These are phyloP conservation scores for Mobula hypostoma DNA, from an alignment of 2,113 vertebrate genomes.

Conservation along the genomic window DNA sequence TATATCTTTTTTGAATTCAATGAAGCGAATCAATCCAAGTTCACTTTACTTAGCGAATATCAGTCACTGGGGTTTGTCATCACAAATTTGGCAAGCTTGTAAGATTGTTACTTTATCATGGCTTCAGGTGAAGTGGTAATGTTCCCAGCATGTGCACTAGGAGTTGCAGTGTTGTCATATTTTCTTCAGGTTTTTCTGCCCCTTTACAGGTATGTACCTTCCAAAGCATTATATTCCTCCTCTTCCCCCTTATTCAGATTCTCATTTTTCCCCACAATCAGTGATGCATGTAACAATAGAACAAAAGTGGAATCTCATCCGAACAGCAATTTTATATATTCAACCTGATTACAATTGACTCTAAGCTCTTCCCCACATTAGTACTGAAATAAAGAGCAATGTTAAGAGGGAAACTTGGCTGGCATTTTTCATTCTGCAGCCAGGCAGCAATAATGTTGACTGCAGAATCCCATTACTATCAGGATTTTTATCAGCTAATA, in stretches of 20 bases:
- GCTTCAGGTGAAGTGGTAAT: neutral
- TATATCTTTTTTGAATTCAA: neutral
- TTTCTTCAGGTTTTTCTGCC: neutral
- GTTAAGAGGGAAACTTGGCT: neutral
- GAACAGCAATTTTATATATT: neutral
- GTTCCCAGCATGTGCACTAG: neutral
- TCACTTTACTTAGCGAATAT: no score
- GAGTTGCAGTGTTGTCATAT: neutral
- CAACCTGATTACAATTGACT: neutral
- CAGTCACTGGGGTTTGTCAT: no score
- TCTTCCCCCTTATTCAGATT: neutral
- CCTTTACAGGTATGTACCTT: neutral
- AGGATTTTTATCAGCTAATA: neutral
- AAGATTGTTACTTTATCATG: neutral
- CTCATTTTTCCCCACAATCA: neutral
- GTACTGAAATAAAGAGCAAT: neutral
- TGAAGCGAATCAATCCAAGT: neutral
- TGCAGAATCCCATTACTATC: neutral
- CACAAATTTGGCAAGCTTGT: neutral
- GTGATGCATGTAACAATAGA: neutral
- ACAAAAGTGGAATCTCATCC: neutral
- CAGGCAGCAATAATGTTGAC: neutral
- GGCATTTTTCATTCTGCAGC: neutral
- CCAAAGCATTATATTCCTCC: neutral
- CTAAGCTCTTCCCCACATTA: neutral